Evolutionary conservation across 2,797 vertebrate genomes (phyloP), one percentile per base, ranked within the genome.

Genomic region (Menidia menidia): DNA sequence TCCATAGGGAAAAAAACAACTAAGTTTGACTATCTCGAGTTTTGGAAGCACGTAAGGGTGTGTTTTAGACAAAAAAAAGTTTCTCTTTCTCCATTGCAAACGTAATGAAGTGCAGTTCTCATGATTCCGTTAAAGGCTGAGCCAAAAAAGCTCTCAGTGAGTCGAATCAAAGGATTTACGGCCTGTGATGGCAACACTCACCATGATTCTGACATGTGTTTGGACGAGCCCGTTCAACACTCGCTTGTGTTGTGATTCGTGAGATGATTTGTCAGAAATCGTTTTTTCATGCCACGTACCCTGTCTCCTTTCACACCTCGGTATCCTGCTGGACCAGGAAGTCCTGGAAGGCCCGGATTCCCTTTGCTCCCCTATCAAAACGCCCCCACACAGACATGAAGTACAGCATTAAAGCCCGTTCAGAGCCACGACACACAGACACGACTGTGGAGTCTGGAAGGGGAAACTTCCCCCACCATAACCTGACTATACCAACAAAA

Each of bases 321-420:
- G 62, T 96, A 94, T 51, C 98, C 98, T 83, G 95, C 91, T 35
- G 96, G 95, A 7, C 98, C 98, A 57, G 98, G 96, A 70, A 97
- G 89, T 87, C 98, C 98, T 54, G 96, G 95, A 77, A 97, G 93
- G 43, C 98, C 98, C 19, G 91, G 94, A 82, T 94, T 92, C n/a
- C 97, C 97, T 86, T 91, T 92, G 68, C 88, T 42, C 73, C 98
- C 97, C 98, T 99, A 91, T 75, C 19, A 87, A 92, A 88, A 89
- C 55, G 80, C 62, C 71, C 60, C 70, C 56, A 77, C 55, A 73
- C 19, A 79, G 16, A 70, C 44, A 68, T 0, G 60, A 7, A 39
- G 4, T 35, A 67, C 67, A 65, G 16, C 43, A 6, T 68, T 55
- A 57, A 65, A 83, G 51, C 48, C 44, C 60, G 62, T 43, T 66